A percentile compares a stretch with the other conserved stretches of the same genome.
phyloP scores from a whole-genome alignment of 2,113 vertebrate species.

The Sinocyclocheilus rhinocerous region DNA sequence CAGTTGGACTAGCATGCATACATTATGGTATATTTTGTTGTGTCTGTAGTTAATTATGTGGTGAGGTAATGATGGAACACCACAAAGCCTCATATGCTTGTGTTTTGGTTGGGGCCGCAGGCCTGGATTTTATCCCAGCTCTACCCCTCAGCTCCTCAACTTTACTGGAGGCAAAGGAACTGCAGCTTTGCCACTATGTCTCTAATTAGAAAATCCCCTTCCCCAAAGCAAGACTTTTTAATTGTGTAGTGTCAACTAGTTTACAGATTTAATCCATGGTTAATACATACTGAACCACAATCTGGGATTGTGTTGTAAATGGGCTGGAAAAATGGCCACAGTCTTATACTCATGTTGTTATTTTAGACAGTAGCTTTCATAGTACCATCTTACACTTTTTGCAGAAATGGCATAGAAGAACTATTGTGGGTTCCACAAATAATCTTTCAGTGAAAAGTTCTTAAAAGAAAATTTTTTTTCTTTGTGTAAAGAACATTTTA shows the following conservation, averaged over 20 bases:
- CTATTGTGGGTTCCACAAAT: not conserved
- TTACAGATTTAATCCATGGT: constrained; percentile 80
- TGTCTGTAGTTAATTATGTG: constrained; percentile 33
- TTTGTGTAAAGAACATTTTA: not conserved
- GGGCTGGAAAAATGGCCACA: not conserved
- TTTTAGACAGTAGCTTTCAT: not conserved
- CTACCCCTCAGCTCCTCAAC: constrained; percentile 77
- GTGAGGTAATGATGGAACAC: constrained; percentile 14
- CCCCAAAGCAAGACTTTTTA: constrained; percentile 82
- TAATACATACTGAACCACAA: constrained; percentile 66
- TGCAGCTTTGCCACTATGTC: constrained; percentile 82
- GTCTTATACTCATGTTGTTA: not conserved
- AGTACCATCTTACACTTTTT: not conserved
- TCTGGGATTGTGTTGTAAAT: constrained; percentile 2
- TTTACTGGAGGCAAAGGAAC: constrained; percentile 79
- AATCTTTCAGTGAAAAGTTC: not conserved
- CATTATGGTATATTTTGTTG: not conserved
- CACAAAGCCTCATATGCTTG: not conserved
- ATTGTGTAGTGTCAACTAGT: constrained; percentile 85
- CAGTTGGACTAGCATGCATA: not conserved
- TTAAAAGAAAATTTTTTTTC: not conserved
- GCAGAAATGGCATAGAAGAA: not conserved
- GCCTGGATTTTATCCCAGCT: constrained; percentile 77
- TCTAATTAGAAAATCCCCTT: constrained; percentile 84
- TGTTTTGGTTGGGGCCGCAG: constrained; percentile 59